These are phyloP conservation scores for Rhodinocichla rosea DNA, from an alignment of 2,113 vertebrate genomes.

Conservation along the genomic window DNA sequence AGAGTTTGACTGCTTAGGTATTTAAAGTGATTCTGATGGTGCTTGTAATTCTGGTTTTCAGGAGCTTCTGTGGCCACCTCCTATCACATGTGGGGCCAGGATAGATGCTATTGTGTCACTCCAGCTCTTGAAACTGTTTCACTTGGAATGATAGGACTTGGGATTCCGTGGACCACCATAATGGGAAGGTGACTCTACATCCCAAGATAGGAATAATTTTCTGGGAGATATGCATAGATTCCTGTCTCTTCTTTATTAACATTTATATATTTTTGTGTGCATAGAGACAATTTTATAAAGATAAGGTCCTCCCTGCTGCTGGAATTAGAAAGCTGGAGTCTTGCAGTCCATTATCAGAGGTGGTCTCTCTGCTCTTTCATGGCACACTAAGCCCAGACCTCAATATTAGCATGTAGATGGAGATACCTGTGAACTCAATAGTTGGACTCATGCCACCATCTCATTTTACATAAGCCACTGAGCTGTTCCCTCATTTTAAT, in stretches of 20 bases:
- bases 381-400: background rate
- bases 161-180: background rate
- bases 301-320: background rate
- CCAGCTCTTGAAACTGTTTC: background rate
- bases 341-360: background rate
- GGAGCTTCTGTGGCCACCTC: background rate
- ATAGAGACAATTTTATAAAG: background rate
- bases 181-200: background rate
- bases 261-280: background rate
- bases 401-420: background rate
- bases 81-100: background rate
- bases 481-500: constrained; percentile 39
- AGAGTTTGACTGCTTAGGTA: background rate
- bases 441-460: background rate
- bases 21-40: background rate
- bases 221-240: background rate
- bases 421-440: background rate
- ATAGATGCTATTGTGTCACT: background rate
- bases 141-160: background rate
- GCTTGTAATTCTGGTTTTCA: background rate
- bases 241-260: background rate
- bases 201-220: fast-evolving
- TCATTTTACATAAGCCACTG: constrained; percentile 34
- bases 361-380: background rate
- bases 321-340: background rate